Evolutionary conservation across 2,797 vertebrate genomes (phyloP), one percentile per base, ranked within the genome.

Genomic region (Chaetophractus vellerosus): DNA sequence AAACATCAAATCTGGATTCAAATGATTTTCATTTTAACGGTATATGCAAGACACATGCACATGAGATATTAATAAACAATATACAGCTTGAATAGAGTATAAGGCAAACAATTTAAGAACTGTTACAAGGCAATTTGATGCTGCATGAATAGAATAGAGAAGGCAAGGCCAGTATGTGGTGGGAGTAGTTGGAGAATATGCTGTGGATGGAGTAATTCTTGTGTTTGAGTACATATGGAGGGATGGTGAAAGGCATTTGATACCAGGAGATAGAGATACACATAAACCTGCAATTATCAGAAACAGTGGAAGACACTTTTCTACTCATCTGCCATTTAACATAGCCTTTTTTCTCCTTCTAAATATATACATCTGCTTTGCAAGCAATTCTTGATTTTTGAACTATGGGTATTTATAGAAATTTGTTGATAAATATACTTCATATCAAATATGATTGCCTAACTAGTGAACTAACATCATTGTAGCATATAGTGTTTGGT

Each of bases 1-100:
- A 76, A 90, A 78, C 57, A 69, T 18, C 74, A 21, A 88, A 72
- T 95, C 48, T 88, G 8, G 41, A 45, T 74, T 92, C 50, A 57
- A 66, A n/a, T 92, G 8, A 64, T 52, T 85, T 64, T 78, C 59
- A 72, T 84, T 78, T 94, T 96, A 71, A 71, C n/a, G 38, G 23
- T 16, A 15, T 72, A 52, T 55, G 3, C 82, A 84, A 91, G 38
- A 66, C 68, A 9, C 6, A n/a, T 71, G 16, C 24, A 45, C 21
- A 33, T 9, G 38, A 33, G 15, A 10, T 83, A 26, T 55, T 93
- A 87, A 69, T 81, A 93, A 78, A 16, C 0, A n/a, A 50, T 18
- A 4, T 59, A 19, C 12, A 72, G 24, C 50, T 57, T 66, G 16
- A 63, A 72, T 23, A 45, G 21, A 52, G 66, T 66, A 24, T 28